Conservation (phyloP, 2,888 invertebrate genomes). For the Frankliniella fusca region DNA sequence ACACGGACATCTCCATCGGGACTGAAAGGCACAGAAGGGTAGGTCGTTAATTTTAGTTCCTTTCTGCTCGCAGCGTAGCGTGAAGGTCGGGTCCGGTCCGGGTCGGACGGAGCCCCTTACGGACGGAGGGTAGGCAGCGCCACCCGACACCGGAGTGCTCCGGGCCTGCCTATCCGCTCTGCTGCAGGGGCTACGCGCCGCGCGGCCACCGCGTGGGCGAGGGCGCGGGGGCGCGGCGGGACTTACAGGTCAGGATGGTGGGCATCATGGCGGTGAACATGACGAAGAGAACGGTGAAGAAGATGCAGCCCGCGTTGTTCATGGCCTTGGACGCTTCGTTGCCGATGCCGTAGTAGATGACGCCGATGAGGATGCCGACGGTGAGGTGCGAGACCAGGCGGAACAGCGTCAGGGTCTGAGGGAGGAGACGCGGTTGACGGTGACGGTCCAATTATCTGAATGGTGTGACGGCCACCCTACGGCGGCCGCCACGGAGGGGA, state of each 20-base stretch:
- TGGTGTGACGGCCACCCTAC: too few relatives aligned
- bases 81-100: too few relatives aligned
- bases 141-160: background rate
- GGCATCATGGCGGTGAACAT: conserved; percentile 99
- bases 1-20: conserved; percentile 93
- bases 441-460: too few relatives aligned
- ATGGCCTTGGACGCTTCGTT: conserved; percentile 89
- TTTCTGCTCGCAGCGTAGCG: too few relatives aligned
- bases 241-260: conserved; percentile 94
- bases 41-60: background rate
- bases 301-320: conserved; percentile 93
- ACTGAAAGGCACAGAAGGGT: conserved; percentile 59
- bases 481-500: background rate
- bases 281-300: conserved; percentile 93
- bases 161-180: too few relatives aligned
- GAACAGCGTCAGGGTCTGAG: conserved; percentile 81
- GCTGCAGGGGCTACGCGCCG: too few relatives aligned
- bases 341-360: conserved; percentile 90
- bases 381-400: conserved; percentile 80
- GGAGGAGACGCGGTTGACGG: background rate
- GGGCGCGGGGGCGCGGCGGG: too few relatives aligned
- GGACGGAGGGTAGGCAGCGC: background rate
- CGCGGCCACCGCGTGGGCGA: too few relatives aligned
- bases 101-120: too few relatives aligned
- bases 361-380: conserved; percentile 86